These are phyloP conservation scores for Nebria brevicollis DNA, from an alignment of 2,888 invertebrate genomes.

Conservation along the genomic window DNA sequence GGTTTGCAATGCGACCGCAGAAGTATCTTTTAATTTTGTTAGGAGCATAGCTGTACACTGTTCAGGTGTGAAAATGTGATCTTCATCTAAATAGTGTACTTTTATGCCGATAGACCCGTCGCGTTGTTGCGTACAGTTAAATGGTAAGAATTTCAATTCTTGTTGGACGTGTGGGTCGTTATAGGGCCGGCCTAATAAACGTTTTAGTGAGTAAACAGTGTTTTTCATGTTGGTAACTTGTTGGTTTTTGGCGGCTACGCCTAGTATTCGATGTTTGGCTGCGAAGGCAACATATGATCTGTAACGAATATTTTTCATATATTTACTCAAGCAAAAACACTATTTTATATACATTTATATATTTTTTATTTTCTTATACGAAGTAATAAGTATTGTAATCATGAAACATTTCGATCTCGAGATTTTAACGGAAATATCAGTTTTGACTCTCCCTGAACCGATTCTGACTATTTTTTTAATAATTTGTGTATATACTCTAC, in stretches of 20 bases:
- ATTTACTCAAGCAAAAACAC: background rate
- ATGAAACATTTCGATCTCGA: no score
- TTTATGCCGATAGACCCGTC: conserved; percentile 88
- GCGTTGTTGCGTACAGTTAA: conserved; percentile 76
- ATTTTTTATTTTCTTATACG: no score
- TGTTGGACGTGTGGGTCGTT: conserved; percentile 88
- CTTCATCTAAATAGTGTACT: conserved; percentile 89
- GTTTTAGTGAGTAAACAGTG: conserved; percentile 93
- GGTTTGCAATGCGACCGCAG: conserved; percentile 86
- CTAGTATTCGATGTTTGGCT: conserved; percentile 90
- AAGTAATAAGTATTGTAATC: no score
- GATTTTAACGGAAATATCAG: no score
- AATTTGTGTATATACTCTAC: no score
- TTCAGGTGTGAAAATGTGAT: conserved; percentile 87
- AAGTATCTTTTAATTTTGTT: conserved; percentile 94
- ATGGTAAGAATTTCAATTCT: conserved; percentile 84
- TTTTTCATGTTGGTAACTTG: conserved; percentile 97
- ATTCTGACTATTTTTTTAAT: no score
- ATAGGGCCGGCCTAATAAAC: conserved; percentile 89
- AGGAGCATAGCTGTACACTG: conserved; percentile 97
- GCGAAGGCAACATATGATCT: conserved; percentile 97
- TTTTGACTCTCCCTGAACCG: no score
- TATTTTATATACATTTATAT: no score
- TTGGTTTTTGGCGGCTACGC: conserved; percentile 96
- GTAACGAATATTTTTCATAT: conserved; percentile 12